These are phyloP conservation scores for Heliconius eleuchia DNA, from an alignment of 1,140 invertebrate genomes.

Conservation along the genomic window DNA sequence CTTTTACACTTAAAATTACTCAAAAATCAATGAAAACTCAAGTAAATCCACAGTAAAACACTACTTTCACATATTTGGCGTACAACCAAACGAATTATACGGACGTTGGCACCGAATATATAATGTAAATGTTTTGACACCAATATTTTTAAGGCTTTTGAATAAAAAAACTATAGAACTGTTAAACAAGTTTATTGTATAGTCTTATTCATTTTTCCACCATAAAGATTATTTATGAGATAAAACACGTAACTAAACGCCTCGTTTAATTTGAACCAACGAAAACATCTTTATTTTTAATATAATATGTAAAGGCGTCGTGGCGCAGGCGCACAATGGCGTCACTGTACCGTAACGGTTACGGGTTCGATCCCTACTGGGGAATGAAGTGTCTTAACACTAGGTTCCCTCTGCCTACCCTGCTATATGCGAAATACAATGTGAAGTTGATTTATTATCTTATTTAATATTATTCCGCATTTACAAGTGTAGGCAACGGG, in stretches of 20 bases:
- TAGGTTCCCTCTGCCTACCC: too few species aligned
- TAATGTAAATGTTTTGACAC: not conserved
- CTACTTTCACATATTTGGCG: not conserved
- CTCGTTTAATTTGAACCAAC: not conserved
- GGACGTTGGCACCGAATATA: conserved; percentile 5
- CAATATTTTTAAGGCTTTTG: not conserved
- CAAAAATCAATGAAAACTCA: not conserved
- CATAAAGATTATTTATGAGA: not conserved
- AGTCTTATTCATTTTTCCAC: not conserved
- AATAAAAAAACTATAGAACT: not conserved
- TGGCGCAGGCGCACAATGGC: too few species aligned
- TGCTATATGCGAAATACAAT: too few species aligned
- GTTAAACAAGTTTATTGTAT: not conserved
- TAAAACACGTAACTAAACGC: not conserved
- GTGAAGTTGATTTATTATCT: too few species aligned
- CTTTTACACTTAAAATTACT: too few species aligned
- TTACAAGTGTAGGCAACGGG: not conserved
- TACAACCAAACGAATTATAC: conserved; percentile 3
- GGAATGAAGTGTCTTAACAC: too few species aligned
- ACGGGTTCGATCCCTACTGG: too few species aligned
- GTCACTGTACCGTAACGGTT: too few species aligned
- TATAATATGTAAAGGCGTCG: too few species aligned
- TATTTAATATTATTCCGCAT: not conserved
- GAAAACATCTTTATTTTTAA: too few species aligned
- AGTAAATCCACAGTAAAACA: not conserved